Evolutionary conservation across 2,888 invertebrate genomes (phyloP), one percentile per base, ranked within the genome.

Genomic region (Caenorhabditis afra): DNA sequence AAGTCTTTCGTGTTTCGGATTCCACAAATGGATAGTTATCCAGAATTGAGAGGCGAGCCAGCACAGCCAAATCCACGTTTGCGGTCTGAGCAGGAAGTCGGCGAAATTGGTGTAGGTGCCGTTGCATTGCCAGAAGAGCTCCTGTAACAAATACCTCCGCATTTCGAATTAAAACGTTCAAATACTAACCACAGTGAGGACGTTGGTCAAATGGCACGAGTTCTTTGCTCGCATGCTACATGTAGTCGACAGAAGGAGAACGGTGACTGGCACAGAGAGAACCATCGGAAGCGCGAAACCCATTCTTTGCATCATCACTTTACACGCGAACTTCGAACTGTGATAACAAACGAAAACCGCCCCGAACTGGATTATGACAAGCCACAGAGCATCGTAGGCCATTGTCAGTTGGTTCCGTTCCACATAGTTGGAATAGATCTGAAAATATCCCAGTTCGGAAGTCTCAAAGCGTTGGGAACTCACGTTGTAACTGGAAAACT

Each of bases 21-120:
- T 96, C 97, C 97, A 99, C 82, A 98, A 95, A 89, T 99, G 97
- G 75, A 97, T 92, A 0, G 96, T 95, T 66, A 97, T 95, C 96
- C 98, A 97, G 0, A 96, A 95, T 91, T 98, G 97, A 12, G 83
- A 82, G 22, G 70, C 65, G 22, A 85, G 55, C 80, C 82, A 82
- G 29, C 81, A 80, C 45, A 90, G 62, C 90, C 90, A 90, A n/a
- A 90, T 85, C 87, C 88, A 88, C 10, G 87, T 85, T 64, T 88
- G 88, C 1, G 87, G 83, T 12, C 64, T 73, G 23, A 81, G 57
- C 58, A 89, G 68, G 67, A 87, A 87, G 20, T 85, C 73, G 22
- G 64, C 64, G 12, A 82, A 73, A 14, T 70, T 66, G 16, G 50
- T 61, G 49, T 71, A 79, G 8, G 64, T 61, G 1, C 90, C 95